These are phyloP conservation scores for Myotis brandtii DNA, from an alignment of 2,113 vertebrate genomes.

Conservation along the genomic window DNA sequence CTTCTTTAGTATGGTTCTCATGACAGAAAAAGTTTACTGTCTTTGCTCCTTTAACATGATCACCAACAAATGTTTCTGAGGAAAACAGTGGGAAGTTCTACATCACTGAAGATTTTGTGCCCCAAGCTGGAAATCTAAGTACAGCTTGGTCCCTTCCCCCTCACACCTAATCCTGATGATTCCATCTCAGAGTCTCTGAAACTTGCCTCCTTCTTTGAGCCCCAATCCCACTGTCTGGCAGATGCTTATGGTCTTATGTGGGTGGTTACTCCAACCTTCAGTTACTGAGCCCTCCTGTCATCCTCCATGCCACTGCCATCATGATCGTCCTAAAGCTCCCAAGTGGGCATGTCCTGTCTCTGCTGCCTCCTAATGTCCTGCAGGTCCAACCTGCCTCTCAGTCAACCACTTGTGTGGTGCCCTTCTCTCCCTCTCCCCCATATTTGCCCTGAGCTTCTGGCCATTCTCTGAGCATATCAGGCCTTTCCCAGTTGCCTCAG, in stretches of 20 bases:
- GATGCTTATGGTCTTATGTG: not conserved
- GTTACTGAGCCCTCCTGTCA: not conserved
- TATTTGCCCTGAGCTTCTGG: not conserved
- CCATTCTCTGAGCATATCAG: not conserved
- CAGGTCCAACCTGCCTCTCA: not conserved
- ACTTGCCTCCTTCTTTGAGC: not conserved
- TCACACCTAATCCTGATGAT: not conserved
- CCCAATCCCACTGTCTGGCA: not conserved
- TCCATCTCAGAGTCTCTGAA: not conserved
- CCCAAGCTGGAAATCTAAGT: not conserved
- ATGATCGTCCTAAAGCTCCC: too few species aligned
- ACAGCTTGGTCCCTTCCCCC: too few species aligned
- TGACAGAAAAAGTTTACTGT: not conserved
- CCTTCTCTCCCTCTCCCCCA: not conserved
- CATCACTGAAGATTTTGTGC: not conserved
- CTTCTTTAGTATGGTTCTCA: not conserved
- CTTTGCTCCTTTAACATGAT: not conserved
- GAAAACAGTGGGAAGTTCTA: not conserved
- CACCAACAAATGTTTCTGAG: not conserved
- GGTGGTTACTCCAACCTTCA: not conserved
- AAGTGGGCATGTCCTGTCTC: not conserved
- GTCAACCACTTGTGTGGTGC: rapidly evolving
- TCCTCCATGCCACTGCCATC: rapidly evolving
- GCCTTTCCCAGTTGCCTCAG: not conserved
- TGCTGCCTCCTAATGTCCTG: not conserved